phyloP scores from a whole-genome alignment of 2,888 invertebrate species.

The Habroteleia sp. region DNA sequence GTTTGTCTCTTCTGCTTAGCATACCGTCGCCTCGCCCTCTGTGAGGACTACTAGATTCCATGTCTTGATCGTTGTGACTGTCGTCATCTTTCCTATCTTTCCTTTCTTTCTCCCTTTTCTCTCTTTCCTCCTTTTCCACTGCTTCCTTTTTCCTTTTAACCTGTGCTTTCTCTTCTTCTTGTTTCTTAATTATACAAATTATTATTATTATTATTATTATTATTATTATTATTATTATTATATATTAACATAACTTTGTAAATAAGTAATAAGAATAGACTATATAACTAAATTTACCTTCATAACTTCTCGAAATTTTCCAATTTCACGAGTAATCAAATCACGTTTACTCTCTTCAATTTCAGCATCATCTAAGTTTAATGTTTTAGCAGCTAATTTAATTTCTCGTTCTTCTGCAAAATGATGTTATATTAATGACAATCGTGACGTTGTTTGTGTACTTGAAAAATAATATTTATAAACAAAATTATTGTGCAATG shows the following conservation, averaged over 20 bases:
- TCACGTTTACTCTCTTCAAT: slow-evolving; percentile 98
- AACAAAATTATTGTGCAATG: too few relatives aligned
- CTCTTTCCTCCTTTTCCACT: slow-evolving; percentile 84
- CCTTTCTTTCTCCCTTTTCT: slow-evolving; percentile 82
- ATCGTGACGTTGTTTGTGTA: too few relatives aligned
- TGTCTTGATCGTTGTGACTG: slow-evolving; percentile 79
- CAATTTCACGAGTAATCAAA: slow-evolving; percentile 97
- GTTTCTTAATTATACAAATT: too few relatives aligned
- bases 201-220: too few relatives aligned
- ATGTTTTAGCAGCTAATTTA: slow-evolving; percentile 76
- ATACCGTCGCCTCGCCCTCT: slow-evolving; percentile 76
- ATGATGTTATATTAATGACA: too few relatives aligned
- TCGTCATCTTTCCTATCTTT: slow-evolving; percentile 80
- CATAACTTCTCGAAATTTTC: slow-evolving; percentile 98
- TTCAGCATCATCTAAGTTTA: slow-evolving; percentile 89
- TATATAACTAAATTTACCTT: too few relatives aligned
- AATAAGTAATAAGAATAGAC: too few relatives aligned
- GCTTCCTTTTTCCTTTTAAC: slow-evolving; percentile 86
- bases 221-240: too few relatives aligned
- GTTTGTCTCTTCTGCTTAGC: slow-evolving; percentile 77
- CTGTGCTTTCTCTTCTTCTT: slow-evolving; percentile 87
- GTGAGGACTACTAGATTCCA: slow-evolving; percentile 76
- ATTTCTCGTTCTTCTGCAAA: slow-evolving; percentile 84
- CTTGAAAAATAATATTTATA: too few relatives aligned
- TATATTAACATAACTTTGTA: too few relatives aligned